phyloP scores from a whole-genome alignment of 2,888 invertebrate species.

The Eugnorisma glareosa region DNA sequence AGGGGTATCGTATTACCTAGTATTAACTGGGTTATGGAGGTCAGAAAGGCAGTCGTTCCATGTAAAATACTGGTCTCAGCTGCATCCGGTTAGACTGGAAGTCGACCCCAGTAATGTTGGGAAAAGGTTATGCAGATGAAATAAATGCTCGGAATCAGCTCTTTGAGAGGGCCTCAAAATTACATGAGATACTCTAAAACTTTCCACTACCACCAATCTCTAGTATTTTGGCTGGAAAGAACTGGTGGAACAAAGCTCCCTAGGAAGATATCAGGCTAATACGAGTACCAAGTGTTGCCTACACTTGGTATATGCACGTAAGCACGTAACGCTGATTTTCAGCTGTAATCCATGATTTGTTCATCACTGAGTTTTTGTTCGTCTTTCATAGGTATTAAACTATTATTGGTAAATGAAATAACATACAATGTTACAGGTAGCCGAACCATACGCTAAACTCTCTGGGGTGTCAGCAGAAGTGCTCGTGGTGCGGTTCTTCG shows the following conservation, averaged over 20 bases:
- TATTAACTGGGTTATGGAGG: too few relatives aligned
- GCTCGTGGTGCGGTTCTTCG: slow-evolving; percentile 97
- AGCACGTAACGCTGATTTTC: not conserved
- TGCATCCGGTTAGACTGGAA: too few relatives aligned
- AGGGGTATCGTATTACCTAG: too few relatives aligned
- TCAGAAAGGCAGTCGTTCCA: too few relatives aligned
- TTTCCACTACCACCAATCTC: too few relatives aligned
- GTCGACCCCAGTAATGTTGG: too few relatives aligned
- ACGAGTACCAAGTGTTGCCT: too few relatives aligned
- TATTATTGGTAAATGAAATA: not conserved
- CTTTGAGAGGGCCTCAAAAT: not conserved
- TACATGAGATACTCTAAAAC: not conserved
- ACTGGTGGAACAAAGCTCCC: not conserved
- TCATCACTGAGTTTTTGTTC: not conserved
- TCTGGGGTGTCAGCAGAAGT: slow-evolving; percentile 93
- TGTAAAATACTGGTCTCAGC: too few relatives aligned
- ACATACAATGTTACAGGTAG: slow-evolving; percentile 79
- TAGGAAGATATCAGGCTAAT: not conserved
- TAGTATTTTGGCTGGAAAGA: too few relatives aligned
- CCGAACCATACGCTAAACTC: slow-evolving; percentile 94
- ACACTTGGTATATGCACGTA: too few relatives aligned
- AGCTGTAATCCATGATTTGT: not conserved
- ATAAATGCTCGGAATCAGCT: too few relatives aligned
- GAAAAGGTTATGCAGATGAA: too few relatives aligned
- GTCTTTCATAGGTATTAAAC: not conserved